Base-by-base conservation (phyloP, 2,797 vertebrate genomes). In the Mionectes olivaceus region DNA sequence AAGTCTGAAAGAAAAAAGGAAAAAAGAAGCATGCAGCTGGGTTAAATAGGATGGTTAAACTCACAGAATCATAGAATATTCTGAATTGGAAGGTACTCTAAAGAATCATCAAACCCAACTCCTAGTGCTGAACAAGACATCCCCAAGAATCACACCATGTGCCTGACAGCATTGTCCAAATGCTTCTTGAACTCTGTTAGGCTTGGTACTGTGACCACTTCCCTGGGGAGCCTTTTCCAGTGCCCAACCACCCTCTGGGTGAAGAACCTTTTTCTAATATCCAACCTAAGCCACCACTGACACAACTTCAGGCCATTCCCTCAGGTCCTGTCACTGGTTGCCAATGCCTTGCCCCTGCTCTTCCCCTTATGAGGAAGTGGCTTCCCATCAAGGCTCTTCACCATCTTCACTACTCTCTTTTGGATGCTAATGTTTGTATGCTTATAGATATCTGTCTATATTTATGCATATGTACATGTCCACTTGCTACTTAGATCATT, bases 41-140 rank as follows among this genome's bases (percentile, higher is more conserved):
- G 35, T 71, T 46, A 82, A 59, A 50, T 0, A 81, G 28, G 18
- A 46, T 37, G 19, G 19, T 16, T 65, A 22, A 84, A 89, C 39
- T 22, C 69, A 53, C 30, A 67, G 7, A 63, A 33, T 50, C 44
- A 30, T 7, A 39, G 30, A 70, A 22, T 46, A 57, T 33, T 13
- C 44, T 52, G 37, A 47, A 30, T 16, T 64, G n/a, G n/a, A 52
- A 77, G 17, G n/a, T 0, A 28, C 23, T 2, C 32, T 22, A 25
- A 39, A 33, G 12, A 39, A 71, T 57, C 37, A 11, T 5, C 0
- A 1, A 52, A 10, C 57, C 11, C 39, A 32, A 0, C 21, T 64
- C n/a, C 30, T 70, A 39, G 4, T 10, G 9, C n/a, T 46, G 37
- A 17, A 23, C 10, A 19, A 33, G 0, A 39, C 12, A 30, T 37